Conservation (phyloP, 2,888 invertebrate species). For the Nymphalis c-album region DNA sequence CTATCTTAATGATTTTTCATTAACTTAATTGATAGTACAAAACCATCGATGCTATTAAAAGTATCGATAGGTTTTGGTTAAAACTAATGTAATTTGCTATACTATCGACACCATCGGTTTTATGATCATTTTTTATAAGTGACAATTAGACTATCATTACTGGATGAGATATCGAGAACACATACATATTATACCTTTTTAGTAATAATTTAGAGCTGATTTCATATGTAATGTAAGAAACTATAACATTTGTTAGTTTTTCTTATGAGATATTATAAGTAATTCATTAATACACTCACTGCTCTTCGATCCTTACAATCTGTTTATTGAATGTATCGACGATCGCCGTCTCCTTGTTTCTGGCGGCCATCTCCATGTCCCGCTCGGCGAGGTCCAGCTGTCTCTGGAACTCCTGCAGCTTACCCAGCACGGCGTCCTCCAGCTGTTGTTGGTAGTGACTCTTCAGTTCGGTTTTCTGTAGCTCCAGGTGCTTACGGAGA, state of each 20-base stretch:
- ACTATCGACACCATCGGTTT: too few relatives aligned
- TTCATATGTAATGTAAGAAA: too few relatives aligned
- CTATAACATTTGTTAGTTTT: background rate
- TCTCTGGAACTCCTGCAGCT: constrained; percentile 86
- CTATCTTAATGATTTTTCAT: too few relatives aligned
- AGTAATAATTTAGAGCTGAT: too few relatives aligned
- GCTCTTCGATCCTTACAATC: constrained; percentile 84
- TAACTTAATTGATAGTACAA: too few relatives aligned
- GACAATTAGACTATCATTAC: too few relatives aligned
- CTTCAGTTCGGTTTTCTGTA: constrained; percentile 85
- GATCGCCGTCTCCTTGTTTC: constrained; percentile 83
- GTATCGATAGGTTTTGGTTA: too few relatives aligned
- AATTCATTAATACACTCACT: constrained; percentile 54
- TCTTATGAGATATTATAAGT: background rate
- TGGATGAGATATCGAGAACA: too few relatives aligned
- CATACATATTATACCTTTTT: too few relatives aligned
- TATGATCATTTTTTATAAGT: too few relatives aligned
- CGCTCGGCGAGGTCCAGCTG: constrained; percentile 87
- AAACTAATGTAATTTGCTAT: too few relatives aligned
- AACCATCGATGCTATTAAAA: too few relatives aligned
- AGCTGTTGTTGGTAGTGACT: constrained; percentile 90
- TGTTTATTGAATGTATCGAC: constrained; percentile 87
- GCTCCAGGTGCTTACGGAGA: constrained; percentile 79
- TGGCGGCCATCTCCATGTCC: constrained; percentile 83
- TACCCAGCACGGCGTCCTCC: constrained; percentile 87